A percentile compares a stretch with the other conserved stretches of the same genome.
These are phyloP conservation scores for Pipistrellus nathusii DNA, from an alignment of 2,797 vertebrate species.

Conservation along the genomic window DNA sequence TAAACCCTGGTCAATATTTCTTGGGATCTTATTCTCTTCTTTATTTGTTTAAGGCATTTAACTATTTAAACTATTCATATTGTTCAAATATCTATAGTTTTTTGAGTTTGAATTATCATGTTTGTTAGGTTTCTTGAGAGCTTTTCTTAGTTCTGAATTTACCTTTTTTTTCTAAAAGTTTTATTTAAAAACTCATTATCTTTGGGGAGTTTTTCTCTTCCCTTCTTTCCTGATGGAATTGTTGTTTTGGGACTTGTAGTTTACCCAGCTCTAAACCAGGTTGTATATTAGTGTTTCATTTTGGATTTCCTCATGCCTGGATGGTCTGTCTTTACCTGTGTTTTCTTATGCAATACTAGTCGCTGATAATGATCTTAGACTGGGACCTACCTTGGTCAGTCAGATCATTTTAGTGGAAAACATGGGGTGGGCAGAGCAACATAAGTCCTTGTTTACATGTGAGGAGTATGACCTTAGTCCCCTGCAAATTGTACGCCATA, in stretches of 20 bases:
- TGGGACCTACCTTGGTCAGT: background rate
- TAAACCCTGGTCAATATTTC: background rate
- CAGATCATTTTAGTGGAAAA: background rate
- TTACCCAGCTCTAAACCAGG: slow-evolving; percentile 7
- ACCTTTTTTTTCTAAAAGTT: slow-evolving; percentile 46
- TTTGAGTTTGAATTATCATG: slow-evolving; percentile 16
- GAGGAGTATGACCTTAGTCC: background rate
- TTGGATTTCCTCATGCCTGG: background rate
- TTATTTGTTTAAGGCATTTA: slow-evolving; percentile 46
- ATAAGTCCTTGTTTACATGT: background rate
- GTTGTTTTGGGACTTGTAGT: slow-evolving; percentile 22
- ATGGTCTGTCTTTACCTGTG: slow-evolving; percentile 22
- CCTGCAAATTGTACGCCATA: background rate
- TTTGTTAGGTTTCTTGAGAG: background rate
- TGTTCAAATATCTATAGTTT: background rate
- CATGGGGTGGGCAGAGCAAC: background rate
- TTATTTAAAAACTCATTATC: slow-evolving; percentile 35
- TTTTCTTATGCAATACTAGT: slow-evolving; percentile 34
- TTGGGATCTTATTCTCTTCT: background rate
- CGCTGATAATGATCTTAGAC: background rate
- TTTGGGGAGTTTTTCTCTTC: background rate
- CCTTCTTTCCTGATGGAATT: background rate
- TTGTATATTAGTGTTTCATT: background rate
- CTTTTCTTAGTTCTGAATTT: slow-evolving; percentile 39
- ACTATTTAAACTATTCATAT: slow-evolving; percentile 27